Evolutionary conservation across 2,888 invertebrate species (phyloP), one percentile per base, ranked within the genome.

Genomic region (Acronicta alni): DNA sequence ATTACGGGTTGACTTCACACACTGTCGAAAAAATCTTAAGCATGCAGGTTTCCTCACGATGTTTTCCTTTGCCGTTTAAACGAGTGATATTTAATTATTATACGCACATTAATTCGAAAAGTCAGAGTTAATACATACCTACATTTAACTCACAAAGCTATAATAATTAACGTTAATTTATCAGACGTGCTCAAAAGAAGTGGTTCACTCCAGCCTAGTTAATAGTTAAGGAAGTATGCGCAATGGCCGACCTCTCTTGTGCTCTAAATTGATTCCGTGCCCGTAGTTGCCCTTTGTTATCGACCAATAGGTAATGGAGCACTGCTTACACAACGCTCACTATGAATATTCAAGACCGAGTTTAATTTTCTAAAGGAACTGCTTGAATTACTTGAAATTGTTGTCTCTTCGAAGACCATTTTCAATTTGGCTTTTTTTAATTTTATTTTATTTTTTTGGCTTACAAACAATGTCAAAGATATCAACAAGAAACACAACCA

Each of bases 231-330:
- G 71, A 80, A 80, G 77, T 80, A 81, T 79, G 76, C 75, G 73
- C 76, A 76, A 74, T 77, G 70, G 67, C 63, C 72, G 66, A 62
- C 67, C 68, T 61, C 74, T 77, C 80, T 82, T 79, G 72, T 77
- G 70, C 72, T 77, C 78, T 74, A 82, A 84, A 85, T 84, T 84
- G 81, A 83, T 83, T 83, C 75, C 69, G 60, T 70, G 64, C 77
- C 57, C 66, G 57, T 47, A 59, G 67, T 56, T 44, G 73, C 69
- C 80, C 80, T 85, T 84, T 83, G 83, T 83, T 78, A 77, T 76
- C 76, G 68, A 70, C 73, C 68, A 76, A 74, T 77, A 66, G 75
- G 79, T 81, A 83, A 82, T 81, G 65, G 81, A 80, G 71, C 75
- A 57, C 57, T 48, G 75, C 76, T 81, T 78, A 72, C 75, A 77